Conservation (phyloP, 2,113 vertebrate genomes). For the Chlorodrepanis virens region DNA sequence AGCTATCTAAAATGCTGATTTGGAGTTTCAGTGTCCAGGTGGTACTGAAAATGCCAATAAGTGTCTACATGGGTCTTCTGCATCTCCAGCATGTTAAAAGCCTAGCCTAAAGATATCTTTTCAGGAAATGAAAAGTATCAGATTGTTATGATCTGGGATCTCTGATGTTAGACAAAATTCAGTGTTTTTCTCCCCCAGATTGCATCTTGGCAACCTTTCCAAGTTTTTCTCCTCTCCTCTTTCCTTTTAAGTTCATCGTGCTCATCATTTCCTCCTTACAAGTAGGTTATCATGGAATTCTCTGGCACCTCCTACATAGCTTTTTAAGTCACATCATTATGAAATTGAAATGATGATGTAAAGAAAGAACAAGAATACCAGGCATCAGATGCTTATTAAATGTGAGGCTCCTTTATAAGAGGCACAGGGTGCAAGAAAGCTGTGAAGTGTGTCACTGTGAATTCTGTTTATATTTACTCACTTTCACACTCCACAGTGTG, state of each 20-base stretch:
- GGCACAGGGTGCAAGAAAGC: background rate
- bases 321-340: background rate
- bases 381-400: background rate
- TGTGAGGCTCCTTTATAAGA: background rate
- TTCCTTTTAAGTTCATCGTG: background rate
- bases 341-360: conserved; percentile 16
- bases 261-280: background rate
- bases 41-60: background rate
- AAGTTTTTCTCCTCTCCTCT: background rate
- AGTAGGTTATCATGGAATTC: conserved; percentile 9
- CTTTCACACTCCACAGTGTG: background rate
- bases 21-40: background rate
- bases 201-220: background rate
- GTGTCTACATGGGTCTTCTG: background rate
- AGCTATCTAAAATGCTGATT: background rate
- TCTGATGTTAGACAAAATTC: background rate
- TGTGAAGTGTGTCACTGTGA: background rate
- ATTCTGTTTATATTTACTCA: background rate
- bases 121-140: background rate
- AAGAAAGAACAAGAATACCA: conserved; percentile 11
- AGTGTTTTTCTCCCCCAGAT: background rate
- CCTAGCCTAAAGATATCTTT: background rate
- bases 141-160: background rate
- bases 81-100: background rate
- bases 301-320: conserved; percentile 19